Base-by-base conservation (phyloP, 1,140 invertebrate species). In the Scylla paramamosain region DNA sequence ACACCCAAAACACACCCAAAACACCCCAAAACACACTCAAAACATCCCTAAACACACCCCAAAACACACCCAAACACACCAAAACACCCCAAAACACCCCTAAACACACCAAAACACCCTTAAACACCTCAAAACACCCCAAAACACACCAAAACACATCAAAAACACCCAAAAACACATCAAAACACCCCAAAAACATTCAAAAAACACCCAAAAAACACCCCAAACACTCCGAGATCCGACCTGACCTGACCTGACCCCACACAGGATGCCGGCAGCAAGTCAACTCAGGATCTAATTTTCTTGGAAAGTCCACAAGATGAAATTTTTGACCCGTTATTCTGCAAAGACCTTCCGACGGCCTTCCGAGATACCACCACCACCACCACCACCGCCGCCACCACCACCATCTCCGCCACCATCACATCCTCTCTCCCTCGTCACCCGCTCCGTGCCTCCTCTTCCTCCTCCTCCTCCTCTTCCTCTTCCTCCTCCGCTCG, bases 271-370 rank as follows among this genome's bases (percentile, higher is more conserved):
- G 94, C 87, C 91, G 94, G 90, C 29, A 1, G 6, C 39, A 14
- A 48, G 46, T 84, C 67, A 20, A 12, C 88, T 28, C 91, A 95
- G 83, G 94, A 95, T 82, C 91, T 95, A 28, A 95, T 95, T 32
- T 95, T 95, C 46, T 84, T 95, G 82, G 94, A 95, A 84, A 92
- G 91, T 32, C 94, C 94, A 31, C 94, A 95, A 82, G 94, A 95
- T 67, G 94, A 95, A 48, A 95, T 95, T 48, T 95, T 95, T 82
- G 94, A 95, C 39, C 94, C 94, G 6, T 84, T 95, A 14, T 39
- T 93, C 39, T 86, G 91, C 48, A 95, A 95, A 59, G 91, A 93
- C 59, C 32, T 95, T 31, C 91, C 94, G 10, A 28, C 32, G 86
- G 87, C 93, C 93, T 7, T 39, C 45, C 46, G 84, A 94, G 7